Evolutionary conservation across 2,797 vertebrate genomes (phyloP), one percentile per base, ranked within the genome.

Genomic region (Luscinia megarhynchos): DNA sequence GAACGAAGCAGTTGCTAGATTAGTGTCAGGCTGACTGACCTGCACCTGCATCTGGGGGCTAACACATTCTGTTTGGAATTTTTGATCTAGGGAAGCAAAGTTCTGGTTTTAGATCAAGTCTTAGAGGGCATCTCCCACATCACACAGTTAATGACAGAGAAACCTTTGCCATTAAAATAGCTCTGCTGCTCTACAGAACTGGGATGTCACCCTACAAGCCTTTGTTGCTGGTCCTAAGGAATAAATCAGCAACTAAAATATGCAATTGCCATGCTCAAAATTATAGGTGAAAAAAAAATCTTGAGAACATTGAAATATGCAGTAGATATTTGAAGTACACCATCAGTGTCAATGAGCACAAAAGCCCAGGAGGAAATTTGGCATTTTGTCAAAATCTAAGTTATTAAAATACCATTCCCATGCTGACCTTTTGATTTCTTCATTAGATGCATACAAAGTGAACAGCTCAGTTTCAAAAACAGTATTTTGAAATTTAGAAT

Each of bases 371-470:
- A 58, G 75, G 20, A 62, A 84, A 73, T 79, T 2, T 78, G 81
- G 67, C 74, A 63, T 93, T 91, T 87, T 91, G 29, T 70, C 87
- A 83, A 91, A 85, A 59, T 83, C 14, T 57, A 29, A 66, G 45
- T 83, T 77, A 77, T 95, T 91, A 85, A 94, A 89, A 85, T 83
- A 63, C 12, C 45, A 41, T 93, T 74, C 64, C 74, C 43, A 59
- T 67, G 14, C 22, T 87, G 84, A 91, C 82, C 78, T 93, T 95
- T 79, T 70, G 48, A 82, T 94, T 91, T 93, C 61, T 83, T 88
- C 57, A 74, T 4, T 64, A 69, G n/a, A 74, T 59, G 30, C 13
- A 51, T 46, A 41, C 1, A 3, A 83, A 87, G 10, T 29, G 41
- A 89, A 17, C 15, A 38, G 61, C 68, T 66, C 8, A 2, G 9